Base-by-base conservation (phyloP, 2,113 vertebrate genomes). In the Sylvia atricapilla region DNA sequence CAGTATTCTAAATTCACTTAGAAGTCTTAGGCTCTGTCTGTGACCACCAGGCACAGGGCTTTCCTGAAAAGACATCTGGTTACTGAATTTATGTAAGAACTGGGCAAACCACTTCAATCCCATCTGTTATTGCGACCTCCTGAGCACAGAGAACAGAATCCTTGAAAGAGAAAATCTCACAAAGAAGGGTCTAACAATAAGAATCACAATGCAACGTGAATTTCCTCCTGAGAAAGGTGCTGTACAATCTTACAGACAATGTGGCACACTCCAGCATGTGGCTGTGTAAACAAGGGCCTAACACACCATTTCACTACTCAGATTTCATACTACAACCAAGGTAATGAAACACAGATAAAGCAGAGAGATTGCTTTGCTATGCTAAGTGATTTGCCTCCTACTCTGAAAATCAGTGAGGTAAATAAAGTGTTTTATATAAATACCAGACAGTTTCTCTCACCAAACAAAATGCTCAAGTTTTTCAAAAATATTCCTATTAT, bases 321-420 rank as follows among this genome's bases (percentile, higher is more conserved):
- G 58, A 94, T 94, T 97, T 94, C 87, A 86, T 63, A 70, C 60
- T 68, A 75, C 64, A 87, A 27, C 25, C 1, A 0, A 76, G 68
- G 56, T 89, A 94, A 96, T 68, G 66, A 37, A 84, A 79, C 64
- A 78, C 33, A 89, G 58, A 62, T 67, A 89, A 86, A 86, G 94
- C 86, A 93, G 73, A 90, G 93, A 95, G 79, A 95, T 84, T 7
- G 64, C n/a, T 96, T 90, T 92, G 93, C 92, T 72, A 86, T 94
- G 93, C 88, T 84, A 53, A 80, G 53, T 84, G 64, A 96, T 96
- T 81, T 79, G 85, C 75, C 62, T 93, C 83, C 85, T 81, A 67
- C 87, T 92, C 90, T 84, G 90, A 93, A 95, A 94, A 92, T 68
- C 76, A 94, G 44, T 64, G 56, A 93, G 56, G 66, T 82, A 94